A percentile compares a stretch with the other conserved stretches of the same genome.
Conservation (phyloP, 2,888 invertebrate species). For the Lamproptera curius region DNA sequence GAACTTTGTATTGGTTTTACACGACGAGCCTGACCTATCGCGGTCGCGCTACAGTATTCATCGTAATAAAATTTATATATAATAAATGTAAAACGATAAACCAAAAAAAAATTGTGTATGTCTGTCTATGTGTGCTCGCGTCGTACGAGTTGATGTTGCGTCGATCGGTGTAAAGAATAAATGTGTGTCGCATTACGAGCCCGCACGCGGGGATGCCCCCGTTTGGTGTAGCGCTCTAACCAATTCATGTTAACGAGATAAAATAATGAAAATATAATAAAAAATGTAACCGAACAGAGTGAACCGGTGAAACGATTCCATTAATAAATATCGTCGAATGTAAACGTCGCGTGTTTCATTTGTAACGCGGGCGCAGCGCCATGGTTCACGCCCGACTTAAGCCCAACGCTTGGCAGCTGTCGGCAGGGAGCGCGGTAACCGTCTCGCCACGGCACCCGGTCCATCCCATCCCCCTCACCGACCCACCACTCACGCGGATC, state of each 20-base stretch:
- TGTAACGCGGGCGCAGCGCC: conserved; percentile 63
- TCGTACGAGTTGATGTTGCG: conserved; percentile 78
- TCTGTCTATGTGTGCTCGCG: conserved; percentile 79
- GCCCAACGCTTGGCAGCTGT: conserved; percentile 76
- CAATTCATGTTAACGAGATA: too few relatives aligned
- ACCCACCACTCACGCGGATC: conserved; percentile 44
- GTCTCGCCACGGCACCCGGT: conserved; percentile 55
- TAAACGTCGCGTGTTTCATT: conserved; percentile 63
- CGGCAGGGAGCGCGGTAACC: conserved; percentile 75
- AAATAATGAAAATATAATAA: too few relatives aligned
- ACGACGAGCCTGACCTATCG: conserved; percentile 76
- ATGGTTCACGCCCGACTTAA: conserved; percentile 74
- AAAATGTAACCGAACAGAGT: conserved; percentile 68
- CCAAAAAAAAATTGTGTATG: conserved; percentile 74
- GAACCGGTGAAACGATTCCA: conserved; percentile 77
- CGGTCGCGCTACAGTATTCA: conserved; percentile 76
- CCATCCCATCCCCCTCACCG: conserved; percentile 15
- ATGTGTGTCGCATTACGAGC: conserved; percentile 76
- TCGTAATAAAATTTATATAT: conserved; percentile 39
- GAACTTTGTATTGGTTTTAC: conserved; percentile 78
- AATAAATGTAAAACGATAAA: not conserved
- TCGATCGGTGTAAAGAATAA: conserved; percentile 71
- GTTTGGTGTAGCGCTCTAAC: conserved; percentile 38
- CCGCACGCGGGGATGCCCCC: conserved; percentile 70
- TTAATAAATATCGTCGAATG: conserved; percentile 80